Evolutionary conservation across 2,888 invertebrate species (phyloP), one percentile per base, ranked within the genome.

Genomic region (Tipula helvola): DNA sequence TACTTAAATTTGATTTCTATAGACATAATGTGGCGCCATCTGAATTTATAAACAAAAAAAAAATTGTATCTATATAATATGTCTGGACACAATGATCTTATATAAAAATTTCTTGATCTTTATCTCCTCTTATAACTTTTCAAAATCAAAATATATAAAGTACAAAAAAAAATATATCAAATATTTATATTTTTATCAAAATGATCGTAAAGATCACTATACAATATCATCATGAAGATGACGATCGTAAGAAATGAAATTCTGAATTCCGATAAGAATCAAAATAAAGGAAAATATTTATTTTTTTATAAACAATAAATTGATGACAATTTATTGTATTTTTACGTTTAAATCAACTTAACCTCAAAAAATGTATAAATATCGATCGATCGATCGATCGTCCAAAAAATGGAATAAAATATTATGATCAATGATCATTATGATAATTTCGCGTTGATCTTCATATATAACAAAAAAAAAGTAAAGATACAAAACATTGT

Each of bases 11-110:
- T 84, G 84, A 84, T 84, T 84, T 84, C 41, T 84, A 84, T 84
- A 84, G 84, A 84, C 84, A 84, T 84, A 84, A 84, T 84, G 84
- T 84, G 84, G 84, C 84, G 84, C 84, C 84, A 84, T 84, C 84
- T 84, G 84, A 84, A 84, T 39, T 39, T 7, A 84, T 84, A 84
- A 39, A 84, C 36, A 36, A 84, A 84, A 36, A 84, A 84, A 28
- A 83, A 84, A 84, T 7, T 39, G 41, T 84, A 84, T 84, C 41
- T 84, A 84, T 84, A 41, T 84, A 84, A 84, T 36, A 84, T 84
- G 84, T 84, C 84, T 84, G 84, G 84, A 84, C 84, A 84, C 84
- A 84, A 84, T 84, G 84, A 84, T 84, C 84, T 84, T 84, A 39
- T 84, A 39, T 84, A 84, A 16, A 84, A 39, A 39, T 84, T n/a